Conservation (phyloP, 2,113 vertebrate species). For the Egretta garzetta region DNA sequence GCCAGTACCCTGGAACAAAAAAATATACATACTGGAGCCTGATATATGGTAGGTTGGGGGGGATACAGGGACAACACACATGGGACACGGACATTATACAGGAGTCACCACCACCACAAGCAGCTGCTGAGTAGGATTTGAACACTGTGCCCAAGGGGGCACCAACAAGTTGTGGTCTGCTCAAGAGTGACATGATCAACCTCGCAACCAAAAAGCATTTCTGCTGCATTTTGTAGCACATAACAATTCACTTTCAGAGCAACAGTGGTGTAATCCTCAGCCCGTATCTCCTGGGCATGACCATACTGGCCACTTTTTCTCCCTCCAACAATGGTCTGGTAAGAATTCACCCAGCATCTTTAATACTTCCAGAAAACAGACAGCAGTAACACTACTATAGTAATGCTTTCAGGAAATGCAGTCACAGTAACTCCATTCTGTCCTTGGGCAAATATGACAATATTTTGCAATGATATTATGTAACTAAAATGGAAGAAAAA, state of each 20-base stretch:
- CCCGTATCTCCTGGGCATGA: background rate
- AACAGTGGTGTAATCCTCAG: background rate
- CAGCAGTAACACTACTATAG: background rate
- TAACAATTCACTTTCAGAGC: background rate
- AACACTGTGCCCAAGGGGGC: background rate
- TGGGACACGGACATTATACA: background rate
- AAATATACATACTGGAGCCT: background rate
- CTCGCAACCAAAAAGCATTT: background rate
- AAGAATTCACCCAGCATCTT: background rate
- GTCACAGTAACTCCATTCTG: background rate
- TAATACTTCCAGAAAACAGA: background rate
- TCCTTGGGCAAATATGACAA: background rate
- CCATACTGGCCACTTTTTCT: background rate
- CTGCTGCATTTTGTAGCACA: background rate
- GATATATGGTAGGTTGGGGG: background rate
- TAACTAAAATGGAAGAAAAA: background rate
- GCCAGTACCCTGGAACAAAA: background rate
- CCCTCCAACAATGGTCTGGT: background rate
- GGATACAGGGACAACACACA: background rate
- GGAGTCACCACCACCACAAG: background rate
- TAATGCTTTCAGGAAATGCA: background rate
- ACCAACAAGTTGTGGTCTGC: background rate
- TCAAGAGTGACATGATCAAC: accelerated
- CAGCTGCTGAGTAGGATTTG: background rate
- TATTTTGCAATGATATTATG: background rate